These are phyloP conservation scores for Ctenopoma multispine DNA, from an alignment of 2,797 vertebrate species.

Conservation along the genomic window DNA sequence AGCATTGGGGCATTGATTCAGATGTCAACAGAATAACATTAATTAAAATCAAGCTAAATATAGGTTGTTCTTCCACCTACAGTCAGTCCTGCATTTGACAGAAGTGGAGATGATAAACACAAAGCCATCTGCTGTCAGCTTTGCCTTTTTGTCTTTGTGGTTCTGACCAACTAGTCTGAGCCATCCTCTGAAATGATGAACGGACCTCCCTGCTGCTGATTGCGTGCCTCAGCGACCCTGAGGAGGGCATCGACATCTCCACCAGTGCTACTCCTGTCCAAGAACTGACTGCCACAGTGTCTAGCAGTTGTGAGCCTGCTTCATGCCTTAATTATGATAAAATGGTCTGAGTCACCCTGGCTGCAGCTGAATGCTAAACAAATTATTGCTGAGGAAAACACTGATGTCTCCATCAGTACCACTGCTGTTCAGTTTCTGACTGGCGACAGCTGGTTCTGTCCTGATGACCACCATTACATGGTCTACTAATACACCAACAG, in stretches of 20 bases:
- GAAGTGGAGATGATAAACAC: neutral
- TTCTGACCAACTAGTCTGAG: conserved; percentile 17
- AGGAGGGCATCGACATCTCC: neutral
- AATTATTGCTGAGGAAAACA: conserved; percentile 8
- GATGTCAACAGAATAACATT: neutral
- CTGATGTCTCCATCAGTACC: neutral
- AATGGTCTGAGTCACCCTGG: neutral
- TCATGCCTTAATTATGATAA: neutral
- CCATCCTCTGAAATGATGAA: conserved; percentile 7
- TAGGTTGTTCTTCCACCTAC: neutral
- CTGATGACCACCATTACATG: neutral
- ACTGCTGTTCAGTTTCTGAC: conserved; percentile 6
- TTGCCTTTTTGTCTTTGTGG: neutral
- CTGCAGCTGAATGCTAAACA: neutral
- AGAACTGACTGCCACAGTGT: neutral
- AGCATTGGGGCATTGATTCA: neutral
- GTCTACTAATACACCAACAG: neutral
- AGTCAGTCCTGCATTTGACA: conserved; percentile 10
- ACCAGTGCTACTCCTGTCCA: neutral
- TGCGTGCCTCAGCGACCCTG: neutral
- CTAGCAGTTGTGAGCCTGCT: neutral
- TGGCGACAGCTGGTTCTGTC: conserved; percentile 6
- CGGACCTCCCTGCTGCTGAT: conserved; percentile 3
- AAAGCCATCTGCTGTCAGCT: conserved; percentile 23
- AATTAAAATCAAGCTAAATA: neutral